A percentile compares a stretch with the other conserved stretches of the same genome.
Evolutionary conservation across 2,113 vertebrate genomes (phyloP).

Genomic region (Gracilinanus agilis): DNA sequence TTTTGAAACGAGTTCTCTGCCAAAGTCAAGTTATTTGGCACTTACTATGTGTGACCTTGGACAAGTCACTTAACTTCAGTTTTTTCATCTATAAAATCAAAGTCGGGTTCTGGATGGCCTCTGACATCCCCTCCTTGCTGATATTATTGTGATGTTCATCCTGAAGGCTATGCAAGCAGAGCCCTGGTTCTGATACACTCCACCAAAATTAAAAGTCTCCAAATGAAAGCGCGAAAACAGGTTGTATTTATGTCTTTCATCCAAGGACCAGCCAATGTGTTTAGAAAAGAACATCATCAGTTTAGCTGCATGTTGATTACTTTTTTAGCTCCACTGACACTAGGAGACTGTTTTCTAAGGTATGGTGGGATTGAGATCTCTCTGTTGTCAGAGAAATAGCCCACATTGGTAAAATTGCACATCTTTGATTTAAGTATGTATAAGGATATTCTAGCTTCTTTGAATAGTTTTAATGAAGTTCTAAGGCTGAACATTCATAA

Average conservation of each 20-base stretch:
- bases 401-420: not conserved
- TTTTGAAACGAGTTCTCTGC: not conserved
- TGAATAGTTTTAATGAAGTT: constrained; percentile 3
- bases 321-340: not conserved
- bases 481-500: constrained; percentile 2
- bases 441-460: not conserved
- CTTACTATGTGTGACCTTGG: not conserved
- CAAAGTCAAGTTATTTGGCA: not conserved
- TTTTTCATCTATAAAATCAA: not conserved
- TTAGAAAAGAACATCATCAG: not conserved
- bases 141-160: not conserved
- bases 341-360: not conserved
- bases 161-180: not conserved
- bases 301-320: not conserved
- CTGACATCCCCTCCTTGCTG: not conserved
- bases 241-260: not conserved
- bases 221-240: not conserved
- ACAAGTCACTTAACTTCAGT: not conserved
- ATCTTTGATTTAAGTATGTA: not conserved
- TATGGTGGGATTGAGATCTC: not conserved
- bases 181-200: not conserved
- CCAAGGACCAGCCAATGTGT: not conserved
- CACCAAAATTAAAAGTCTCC: not conserved
- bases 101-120: not conserved
- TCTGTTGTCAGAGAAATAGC: not conserved